Evolutionary conservation across 2,113 vertebrate species (phyloP), one percentile per base, ranked within the genome.

Genomic region (Ramphastos sulfuratus): DNA sequence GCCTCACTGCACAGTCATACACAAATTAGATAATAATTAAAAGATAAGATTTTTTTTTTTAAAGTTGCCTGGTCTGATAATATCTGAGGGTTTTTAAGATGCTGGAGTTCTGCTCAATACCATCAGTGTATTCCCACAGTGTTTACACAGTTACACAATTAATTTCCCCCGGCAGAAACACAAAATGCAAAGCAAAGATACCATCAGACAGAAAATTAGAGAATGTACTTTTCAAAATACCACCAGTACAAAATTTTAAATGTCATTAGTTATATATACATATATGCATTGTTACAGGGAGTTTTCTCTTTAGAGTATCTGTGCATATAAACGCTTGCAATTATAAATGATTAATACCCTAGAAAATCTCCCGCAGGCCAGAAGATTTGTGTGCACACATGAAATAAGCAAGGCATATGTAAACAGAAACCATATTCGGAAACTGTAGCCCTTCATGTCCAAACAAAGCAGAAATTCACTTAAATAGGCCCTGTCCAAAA

Each of bases 381-480:
- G 71, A 87, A 59, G 24, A 92, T 60, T 71, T 82, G n/a, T 55
- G n/a, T 39, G 65, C 56, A 87, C 27, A 17, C 37, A 66, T 27
- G 52, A 85, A 95, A 92, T n/a, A 93, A 87, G 19, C 78, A 85
- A 82, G 75, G 61, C 60, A 63, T 13, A 35, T 23, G 44, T 85
- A 94, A 93, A 89, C 1, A 93, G 65, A 94, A 92, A 87, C 74
- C 42, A 15, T 56, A 56, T 72, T 89, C 93, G 69, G 89, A 82
- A 95, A 92, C 56, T 18, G 55, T 35, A 82, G 67, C 52, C 24
- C 28, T 96, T 91, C 66, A 30, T 15, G 54, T 75, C 70, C 88
- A 94, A 78, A 86, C 69, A 91, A 93, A 91, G 35, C 48, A 92
- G 42, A 42, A 16, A 76, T 55, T 70, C 2, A 21, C 82, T 69